Conservation (phyloP, 2,888 invertebrate species). For the Chrysolina haemoptera region DNA sequence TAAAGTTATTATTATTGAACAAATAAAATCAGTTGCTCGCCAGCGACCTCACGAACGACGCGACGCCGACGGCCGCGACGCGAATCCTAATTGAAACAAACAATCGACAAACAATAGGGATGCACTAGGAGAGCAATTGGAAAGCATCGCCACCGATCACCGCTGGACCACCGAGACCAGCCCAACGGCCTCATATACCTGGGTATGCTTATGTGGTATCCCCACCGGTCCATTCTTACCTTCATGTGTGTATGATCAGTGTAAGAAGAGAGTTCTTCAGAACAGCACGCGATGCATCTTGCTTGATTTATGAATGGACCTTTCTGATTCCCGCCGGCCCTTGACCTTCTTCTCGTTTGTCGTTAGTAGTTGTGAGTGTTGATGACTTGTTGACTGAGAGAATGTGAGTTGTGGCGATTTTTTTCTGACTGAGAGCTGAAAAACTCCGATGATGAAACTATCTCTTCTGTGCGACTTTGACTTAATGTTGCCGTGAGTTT, state of each 20-base stretch:
- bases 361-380: slow-evolving; percentile 35
- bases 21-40: too few species aligned
- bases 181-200: slow-evolving; percentile 66
- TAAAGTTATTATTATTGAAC: too few species aligned
- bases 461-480: slow-evolving; percentile 10
- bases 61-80: too few species aligned
- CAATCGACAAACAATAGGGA: slow-evolving; percentile 40
- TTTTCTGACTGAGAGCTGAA: slow-evolving; percentile 3
- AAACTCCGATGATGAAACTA: background rate
- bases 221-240: slow-evolving; percentile 68
- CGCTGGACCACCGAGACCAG: slow-evolving; percentile 59
- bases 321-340: slow-evolving; percentile 26
- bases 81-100: slow-evolving; percentile 20
- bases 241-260: slow-evolving; percentile 70
- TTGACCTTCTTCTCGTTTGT: slow-evolving; percentile 34
- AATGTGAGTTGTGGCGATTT: slow-evolving; percentile 22
- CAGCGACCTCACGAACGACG: background rate
- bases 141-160: slow-evolving; percentile 46
- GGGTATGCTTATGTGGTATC: slow-evolving; percentile 65
- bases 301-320: slow-evolving; percentile 57
- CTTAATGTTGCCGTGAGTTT: slow-evolving; percentile 6
- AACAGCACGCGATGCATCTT: slow-evolving; percentile 65
- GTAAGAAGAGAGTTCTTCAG: slow-evolving; percentile 69
- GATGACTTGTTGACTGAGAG: slow-evolving; percentile 41
- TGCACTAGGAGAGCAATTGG: slow-evolving; percentile 26